Evolutionary conservation across 2,113 vertebrate species (phyloP), one percentile per base, ranked within the genome.

Genomic region (Xiphophorus hellerii): DNA sequence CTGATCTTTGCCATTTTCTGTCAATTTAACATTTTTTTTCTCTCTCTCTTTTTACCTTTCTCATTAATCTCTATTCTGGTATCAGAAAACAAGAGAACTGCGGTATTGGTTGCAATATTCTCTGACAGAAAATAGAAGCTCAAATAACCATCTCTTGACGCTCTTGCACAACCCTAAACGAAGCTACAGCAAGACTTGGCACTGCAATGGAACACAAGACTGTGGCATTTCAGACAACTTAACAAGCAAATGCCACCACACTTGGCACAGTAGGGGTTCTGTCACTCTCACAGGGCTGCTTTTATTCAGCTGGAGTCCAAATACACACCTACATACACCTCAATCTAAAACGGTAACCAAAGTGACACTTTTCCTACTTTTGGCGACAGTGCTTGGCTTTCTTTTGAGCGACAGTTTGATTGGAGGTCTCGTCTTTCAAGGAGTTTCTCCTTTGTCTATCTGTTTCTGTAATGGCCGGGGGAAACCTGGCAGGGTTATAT

Each of bases 371-470:
- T 93, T 94, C 89, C 69, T 28, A 77, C 89, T 87, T 78, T 81
- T 83, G 77, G 87, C 71, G 74, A 86, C 90, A 83, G 70, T 81
- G 84, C 70, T 93, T 89, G 35, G 71, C 9, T 85, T 88, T 80
- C 86, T 31, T 27, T 58, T 71, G 85, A 88, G 82, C 93, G 92
- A 95, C 92, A 90, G 90, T 94, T 91, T 90, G 90, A 93, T 92
- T 90, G 81, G 81, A 81, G 85, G 86, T 90, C 88, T 96, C 71
- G 69, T 76, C 83, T 87, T 92, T 87, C 90, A 94, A 95, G 93
- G 91, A 93, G 91, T 89, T 87, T 85, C 84, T 89, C 85, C 67
- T 77, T 73, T 62, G 22, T 88, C 87, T 87, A 80, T 87, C 77
- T 31, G 51, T 86, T 84, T 73, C 80, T 73, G 61, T 84, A 87